Conservation (phyloP, 1,140 invertebrate genomes). For the Drusus annulatus region DNA sequence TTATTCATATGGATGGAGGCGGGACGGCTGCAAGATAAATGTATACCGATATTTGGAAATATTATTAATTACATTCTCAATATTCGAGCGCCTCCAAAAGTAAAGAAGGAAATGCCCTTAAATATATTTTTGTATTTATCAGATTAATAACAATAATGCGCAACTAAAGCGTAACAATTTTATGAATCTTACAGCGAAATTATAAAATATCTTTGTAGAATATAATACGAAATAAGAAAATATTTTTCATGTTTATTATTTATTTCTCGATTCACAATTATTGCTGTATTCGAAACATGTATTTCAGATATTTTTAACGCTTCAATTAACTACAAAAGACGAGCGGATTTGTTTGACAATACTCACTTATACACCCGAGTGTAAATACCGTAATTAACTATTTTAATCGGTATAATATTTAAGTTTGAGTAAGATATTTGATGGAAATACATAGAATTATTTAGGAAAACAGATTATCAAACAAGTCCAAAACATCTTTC, state of each 20-base stretch:
- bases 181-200: constrained; percentile 1
- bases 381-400: too few relatives aligned
- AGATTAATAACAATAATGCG: constrained; percentile 33
- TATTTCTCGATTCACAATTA: neutral
- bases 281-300: neutral
- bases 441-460: too few relatives aligned
- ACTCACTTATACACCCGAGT: neutral
- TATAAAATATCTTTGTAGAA: constrained; percentile 10
- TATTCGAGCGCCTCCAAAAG: constrained; percentile 17
- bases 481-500: too few relatives aligned
- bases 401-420: too few relatives aligned
- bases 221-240: constrained; percentile 39
- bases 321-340: too few relatives aligned
- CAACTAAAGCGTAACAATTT: constrained; percentile 52
- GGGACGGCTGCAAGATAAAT: constrained; percentile 58
- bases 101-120: neutral
- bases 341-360: too few relatives aligned
- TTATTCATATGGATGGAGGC: constrained; percentile 56
- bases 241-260: constrained; percentile 15
- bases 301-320: too few relatives aligned
- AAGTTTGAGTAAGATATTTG: too few relatives aligned
- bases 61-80: constrained; percentile 2
- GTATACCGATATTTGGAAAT: constrained; percentile 44
- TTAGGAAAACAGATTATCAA: too few relatives aligned
- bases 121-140: constrained; percentile 1